Base-by-base conservation (phyloP, 2,888 invertebrate species). In the Scaptodrosophila latifasciaeformis region DNA sequence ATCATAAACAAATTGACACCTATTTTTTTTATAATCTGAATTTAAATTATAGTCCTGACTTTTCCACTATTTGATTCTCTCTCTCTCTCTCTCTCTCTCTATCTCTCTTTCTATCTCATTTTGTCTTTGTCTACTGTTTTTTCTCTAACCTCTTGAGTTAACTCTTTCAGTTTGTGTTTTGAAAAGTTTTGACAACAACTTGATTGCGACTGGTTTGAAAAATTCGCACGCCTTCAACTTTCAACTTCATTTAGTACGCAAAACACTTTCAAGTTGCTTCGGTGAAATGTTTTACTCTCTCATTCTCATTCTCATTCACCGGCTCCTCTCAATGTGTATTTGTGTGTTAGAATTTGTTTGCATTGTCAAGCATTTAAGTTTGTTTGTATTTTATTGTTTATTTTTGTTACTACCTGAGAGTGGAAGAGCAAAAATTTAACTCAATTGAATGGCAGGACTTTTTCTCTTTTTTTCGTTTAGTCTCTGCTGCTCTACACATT, bases 331-430 rank as follows among this genome's bases (percentile, higher is more conserved):
- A 7, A 34, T n/a, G 12, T 5, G 2, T 34, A 5, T 12, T 34
- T 13, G 12, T 2, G 12, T 13, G 6, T 34, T 13, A 6, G 12
- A 6, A n/a, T 3, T 34, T 34, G 9, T 34, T 34, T 2, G 12
- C 15, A 10, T 34, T 34, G 2, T 34, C 15, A n/a, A n/a, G 13
- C 3, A 12, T 30, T 30, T 1, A 30, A 30, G 34, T 15, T 34
- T 15, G 15, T 34, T 34, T 34, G 34, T 46, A 40, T 19, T 47
- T 54, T 45, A 45, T 46, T 31, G 48, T 31, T 17, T 45, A 17
- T 42, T 54, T 17, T 44, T 29, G 34, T 42, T 46, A 35, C 18
- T 30, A 30, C 46, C 42, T 53, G 49, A 31, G 35, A 51, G 50
- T 51, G 52, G 53, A 47, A 18, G 27, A 17, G 10, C 37, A 47